phyloP scores from a whole-genome alignment of 2,797 vertebrate genomes.

The Denticeps clupeoides region DNA sequence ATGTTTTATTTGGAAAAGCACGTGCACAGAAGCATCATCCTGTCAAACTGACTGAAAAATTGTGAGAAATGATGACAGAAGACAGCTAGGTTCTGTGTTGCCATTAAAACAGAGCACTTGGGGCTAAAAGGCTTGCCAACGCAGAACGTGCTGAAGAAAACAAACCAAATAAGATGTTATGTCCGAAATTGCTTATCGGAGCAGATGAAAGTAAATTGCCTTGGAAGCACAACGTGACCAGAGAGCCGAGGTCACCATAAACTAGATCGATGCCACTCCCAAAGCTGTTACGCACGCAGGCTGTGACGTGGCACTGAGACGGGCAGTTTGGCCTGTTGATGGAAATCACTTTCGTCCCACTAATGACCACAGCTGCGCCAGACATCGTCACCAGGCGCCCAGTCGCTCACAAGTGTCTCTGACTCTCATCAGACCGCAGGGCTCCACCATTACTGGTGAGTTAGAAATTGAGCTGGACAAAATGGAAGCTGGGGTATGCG shows the following conservation, averaged over 20 bases:
- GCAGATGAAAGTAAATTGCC: slow-evolving; percentile 56
- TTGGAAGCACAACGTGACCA: slow-evolving; percentile 36
- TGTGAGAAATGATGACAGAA: slow-evolving; percentile 15
- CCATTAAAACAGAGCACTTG: slow-evolving; percentile 9
- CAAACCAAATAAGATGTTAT: slow-evolving; percentile 37
- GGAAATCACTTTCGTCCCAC: slow-evolving; percentile 35
- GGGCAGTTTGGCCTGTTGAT: slow-evolving; percentile 6
- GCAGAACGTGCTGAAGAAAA: slow-evolving; percentile 30
- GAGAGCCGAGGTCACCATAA: slow-evolving; percentile 38
- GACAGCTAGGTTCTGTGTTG: slow-evolving; percentile 8
- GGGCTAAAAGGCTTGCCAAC: slow-evolving; percentile 46
- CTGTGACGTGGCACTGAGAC: slow-evolving; percentile 30
- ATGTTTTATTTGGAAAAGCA: neutral
- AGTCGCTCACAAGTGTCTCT: slow-evolving; percentile 35
- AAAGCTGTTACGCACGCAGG: slow-evolving; percentile 29
- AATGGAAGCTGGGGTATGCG: slow-evolving; percentile 59
- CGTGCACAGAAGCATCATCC: neutral
- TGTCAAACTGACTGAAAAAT: slow-evolving; percentile 21
- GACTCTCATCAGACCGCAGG: slow-evolving; percentile 56
- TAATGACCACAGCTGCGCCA: slow-evolving; percentile 57
- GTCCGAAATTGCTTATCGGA: slow-evolving; percentile 53
- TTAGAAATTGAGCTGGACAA: slow-evolving; percentile 43
- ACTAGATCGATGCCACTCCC: slow-evolving; percentile 44
- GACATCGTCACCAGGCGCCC: slow-evolving; percentile 21
- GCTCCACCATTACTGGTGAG: slow-evolving; percentile 51